These are phyloP conservation scores for Aphaenogaster ashmeadi DNA, from an alignment of 1,140 invertebrate species.

Conservation along the genomic window DNA sequence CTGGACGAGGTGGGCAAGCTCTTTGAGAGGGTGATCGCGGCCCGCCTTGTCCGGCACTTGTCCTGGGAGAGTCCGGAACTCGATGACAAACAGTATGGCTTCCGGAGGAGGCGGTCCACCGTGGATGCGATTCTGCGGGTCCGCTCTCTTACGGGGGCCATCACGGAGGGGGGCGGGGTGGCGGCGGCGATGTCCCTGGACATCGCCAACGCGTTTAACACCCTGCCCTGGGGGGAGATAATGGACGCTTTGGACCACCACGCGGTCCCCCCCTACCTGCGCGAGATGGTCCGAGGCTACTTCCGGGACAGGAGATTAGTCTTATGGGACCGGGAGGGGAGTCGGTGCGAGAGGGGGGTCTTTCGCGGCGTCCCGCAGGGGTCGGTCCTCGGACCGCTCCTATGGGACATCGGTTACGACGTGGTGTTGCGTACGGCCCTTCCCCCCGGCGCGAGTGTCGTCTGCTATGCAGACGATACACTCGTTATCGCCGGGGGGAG, in stretches of 20 bases:
- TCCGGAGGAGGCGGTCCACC: neutral
- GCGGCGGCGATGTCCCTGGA: neutral
- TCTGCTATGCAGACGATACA: neutral
- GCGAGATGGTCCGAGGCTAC: neutral
- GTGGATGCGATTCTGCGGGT: neutral
- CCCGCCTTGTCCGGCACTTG: neutral
- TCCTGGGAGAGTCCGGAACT: neutral
- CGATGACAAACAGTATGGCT: no score
- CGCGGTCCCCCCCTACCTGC: neutral
- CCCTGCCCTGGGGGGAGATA: neutral
- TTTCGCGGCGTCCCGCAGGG: neutral
- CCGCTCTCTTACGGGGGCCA: neutral
- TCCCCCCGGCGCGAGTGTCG: no score
- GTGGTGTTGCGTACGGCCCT: neutral
- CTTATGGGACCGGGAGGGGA: neutral
- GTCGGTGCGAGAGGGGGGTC: neutral
- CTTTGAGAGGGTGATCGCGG: neutral
- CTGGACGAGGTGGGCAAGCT: no score
- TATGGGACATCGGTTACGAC: neutral
- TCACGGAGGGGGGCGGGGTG: neutral
- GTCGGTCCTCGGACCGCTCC: neutral
- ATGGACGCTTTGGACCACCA: neutral
- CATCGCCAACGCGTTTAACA: no score
- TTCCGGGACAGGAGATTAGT: neutral
- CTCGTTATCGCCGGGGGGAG: neutral